Base-by-base conservation (phyloP, 2,113 vertebrate species). In the Hiodon tergisus region DNA sequence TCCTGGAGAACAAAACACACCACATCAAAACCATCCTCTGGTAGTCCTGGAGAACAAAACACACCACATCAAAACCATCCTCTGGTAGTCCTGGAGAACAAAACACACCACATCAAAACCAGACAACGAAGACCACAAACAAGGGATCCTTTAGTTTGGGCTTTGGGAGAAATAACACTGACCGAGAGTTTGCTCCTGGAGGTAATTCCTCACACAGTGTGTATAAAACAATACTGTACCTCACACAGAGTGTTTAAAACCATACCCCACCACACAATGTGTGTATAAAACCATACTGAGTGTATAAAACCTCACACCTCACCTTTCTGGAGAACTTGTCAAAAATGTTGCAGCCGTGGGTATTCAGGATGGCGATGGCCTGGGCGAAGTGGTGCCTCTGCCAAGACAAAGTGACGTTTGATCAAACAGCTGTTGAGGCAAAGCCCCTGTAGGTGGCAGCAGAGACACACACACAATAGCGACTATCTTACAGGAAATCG, bases 361-460 rank as follows among this genome's bases (percentile, higher is more conserved):
- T 97, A 86, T 99, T 98, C 74, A 99, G 90, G 83, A 99, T 99
- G 81, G 97, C 97, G 0, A 99, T 99, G 83, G 95, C 96, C 84
- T 99, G 97, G 77, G 97, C 96, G 5, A 99, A 98, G 88, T 99
- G 97, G 77, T 99, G 97, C 78, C 96, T 93, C 97, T 99, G 87
- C 0, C 1, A 0, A 67, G 60, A 77, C 50, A 50, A 74, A 48
- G 73, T n/a, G 75, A 3, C 11, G 9, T 7, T n/a, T 59, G 14
- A 5, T 46, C 16, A 47, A 69, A 67, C 54, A n/a, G 73, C 6
- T 10, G 50, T 1, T 46, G 16, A 47, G 55, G 46, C 54, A 60
- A 17, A 4, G 17, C 14, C 6, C 71, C 76, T 74, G 13, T 4
- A 69, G 76, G 46, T 68, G 76, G 71, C 31, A 31, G 6, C 31